Conservation (phyloP, 2,113 vertebrate genomes). For the Zosterops pallidus region DNA sequence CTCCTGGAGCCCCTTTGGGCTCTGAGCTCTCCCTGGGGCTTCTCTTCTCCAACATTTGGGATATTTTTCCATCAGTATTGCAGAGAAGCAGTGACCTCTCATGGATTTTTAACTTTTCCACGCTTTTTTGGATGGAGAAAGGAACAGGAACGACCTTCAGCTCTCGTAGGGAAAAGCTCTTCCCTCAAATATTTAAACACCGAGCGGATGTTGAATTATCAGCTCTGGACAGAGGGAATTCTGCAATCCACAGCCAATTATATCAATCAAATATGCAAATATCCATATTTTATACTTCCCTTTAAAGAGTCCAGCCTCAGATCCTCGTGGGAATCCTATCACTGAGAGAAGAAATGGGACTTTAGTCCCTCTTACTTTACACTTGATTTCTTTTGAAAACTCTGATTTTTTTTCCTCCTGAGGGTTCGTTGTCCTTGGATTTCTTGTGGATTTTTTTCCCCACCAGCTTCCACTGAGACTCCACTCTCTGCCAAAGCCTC, state of each 20-base stretch:
- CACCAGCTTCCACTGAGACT: not conserved
- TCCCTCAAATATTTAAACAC: not conserved
- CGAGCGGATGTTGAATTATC: not conserved
- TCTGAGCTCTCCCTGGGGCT: not conserved
- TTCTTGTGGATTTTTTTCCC: not conserved
- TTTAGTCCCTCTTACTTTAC: not conserved
- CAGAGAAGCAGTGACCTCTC: not conserved
- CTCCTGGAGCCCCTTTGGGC: not conserved
- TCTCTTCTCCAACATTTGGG: not conserved
- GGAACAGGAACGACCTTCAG: not conserved
- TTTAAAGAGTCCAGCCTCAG: not conserved
- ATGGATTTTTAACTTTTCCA: not conserved
- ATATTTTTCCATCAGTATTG: accelerated
- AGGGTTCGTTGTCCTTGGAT: not conserved
- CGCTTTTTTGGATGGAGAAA: not conserved
- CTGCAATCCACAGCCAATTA: not conserved
- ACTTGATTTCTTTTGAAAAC: not conserved
- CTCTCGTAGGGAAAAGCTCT: not conserved
- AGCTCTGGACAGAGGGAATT: not conserved
- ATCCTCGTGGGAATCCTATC: not conserved
- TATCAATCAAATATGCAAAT: not conserved
- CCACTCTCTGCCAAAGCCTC: not conserved
- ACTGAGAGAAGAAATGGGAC: not conserved
- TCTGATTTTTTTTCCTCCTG: not conserved
- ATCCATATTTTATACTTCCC: not conserved